phyloP scores from a whole-genome alignment of 1,140 invertebrate species.

The Brachystomella parvula region DNA sequence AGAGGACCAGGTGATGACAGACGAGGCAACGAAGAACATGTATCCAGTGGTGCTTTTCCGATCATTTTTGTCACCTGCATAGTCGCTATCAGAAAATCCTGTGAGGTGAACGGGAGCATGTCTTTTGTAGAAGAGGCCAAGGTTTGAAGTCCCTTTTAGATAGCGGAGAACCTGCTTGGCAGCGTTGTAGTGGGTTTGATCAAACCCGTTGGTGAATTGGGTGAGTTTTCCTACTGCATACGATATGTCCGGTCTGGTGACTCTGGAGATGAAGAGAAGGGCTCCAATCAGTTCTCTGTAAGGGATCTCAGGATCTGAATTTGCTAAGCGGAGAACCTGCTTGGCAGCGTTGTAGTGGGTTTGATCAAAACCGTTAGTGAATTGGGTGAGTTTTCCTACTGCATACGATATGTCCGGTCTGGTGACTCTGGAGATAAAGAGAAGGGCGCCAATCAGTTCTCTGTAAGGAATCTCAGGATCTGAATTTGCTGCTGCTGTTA shows the following conservation, averaged over 20 bases:
- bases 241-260: conserved; percentile 43
- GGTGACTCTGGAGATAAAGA: conserved; percentile 42
- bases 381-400: conserved; percentile 41
- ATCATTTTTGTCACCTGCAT: conserved; percentile 29
- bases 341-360: conserved; percentile 40
- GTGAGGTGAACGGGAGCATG: neutral
- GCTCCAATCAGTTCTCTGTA: conserved; percentile 42
- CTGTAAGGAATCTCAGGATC: conserved; percentile 34
- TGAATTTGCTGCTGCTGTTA: conserved; percentile 1
- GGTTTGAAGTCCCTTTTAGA: conserved; percentile 39
- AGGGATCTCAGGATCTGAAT: neutral
- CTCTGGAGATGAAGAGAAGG: conserved; percentile 43
- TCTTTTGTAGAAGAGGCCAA: conserved; percentile 11
- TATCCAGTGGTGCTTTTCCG: conserved; percentile 34
- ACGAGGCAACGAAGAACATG: conserved; percentile 25
- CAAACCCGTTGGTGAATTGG: conserved; percentile 40
- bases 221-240: conserved; percentile 42
- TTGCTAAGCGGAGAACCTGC: neutral
- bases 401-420: conserved; percentile 44
- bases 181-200: conserved; percentile 40
- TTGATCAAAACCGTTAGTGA: conserved; percentile 38
- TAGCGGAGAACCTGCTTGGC: conserved; percentile 43
- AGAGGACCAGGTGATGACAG: conserved; percentile 39
- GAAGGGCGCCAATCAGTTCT: conserved; percentile 41
- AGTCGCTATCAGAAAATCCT: conserved; percentile 38